phyloP scores from a whole-genome alignment of 2,113 vertebrate genomes.

The Hyperopisus bebe region DNA sequence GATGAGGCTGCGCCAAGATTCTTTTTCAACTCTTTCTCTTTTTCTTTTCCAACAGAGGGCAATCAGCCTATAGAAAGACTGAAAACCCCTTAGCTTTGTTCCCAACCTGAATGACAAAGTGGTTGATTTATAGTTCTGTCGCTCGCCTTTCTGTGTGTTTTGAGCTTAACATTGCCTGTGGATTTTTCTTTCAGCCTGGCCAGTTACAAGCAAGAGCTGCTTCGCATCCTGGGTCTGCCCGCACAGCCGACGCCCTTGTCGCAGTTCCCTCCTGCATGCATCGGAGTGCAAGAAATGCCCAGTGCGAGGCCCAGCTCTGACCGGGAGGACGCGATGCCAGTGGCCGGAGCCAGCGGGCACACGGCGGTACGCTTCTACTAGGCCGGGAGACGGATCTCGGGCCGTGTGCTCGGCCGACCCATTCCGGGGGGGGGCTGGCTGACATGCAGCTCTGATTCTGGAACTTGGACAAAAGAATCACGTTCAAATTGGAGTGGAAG shows the following conservation, averaged over 20 bases:
- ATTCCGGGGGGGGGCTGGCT: not conserved
- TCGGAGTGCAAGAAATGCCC: constrained; percentile 28
- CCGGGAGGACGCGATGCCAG: constrained; percentile 26
- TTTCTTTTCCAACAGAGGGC: not conserved
- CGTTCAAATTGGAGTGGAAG: not conserved
- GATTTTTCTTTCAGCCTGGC: not conserved
- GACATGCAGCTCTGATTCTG: constrained; percentile 1
- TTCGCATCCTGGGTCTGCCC: not conserved
- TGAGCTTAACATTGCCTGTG: not conserved
- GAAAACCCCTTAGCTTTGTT: not conserved
- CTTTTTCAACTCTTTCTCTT: too few species aligned
- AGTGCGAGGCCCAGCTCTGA: constrained; percentile 9
- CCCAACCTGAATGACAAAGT: not conserved
- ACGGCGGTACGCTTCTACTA: not conserved
- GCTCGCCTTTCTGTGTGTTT: not conserved
- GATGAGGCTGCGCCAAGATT: too few species aligned
- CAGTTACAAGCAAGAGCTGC: not conserved
- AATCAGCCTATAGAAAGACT: not conserved
- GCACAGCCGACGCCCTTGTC: not conserved
- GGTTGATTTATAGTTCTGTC: not conserved
- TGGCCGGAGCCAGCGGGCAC: not conserved
- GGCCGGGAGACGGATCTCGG: not conserved
- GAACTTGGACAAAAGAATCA: not conserved
- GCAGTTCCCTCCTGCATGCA: not conserved
- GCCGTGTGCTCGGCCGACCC: not conserved